Base-by-base conservation (phyloP, 92 coral and sea anemone species). In the Epizoanthus scotinus region DNA sequence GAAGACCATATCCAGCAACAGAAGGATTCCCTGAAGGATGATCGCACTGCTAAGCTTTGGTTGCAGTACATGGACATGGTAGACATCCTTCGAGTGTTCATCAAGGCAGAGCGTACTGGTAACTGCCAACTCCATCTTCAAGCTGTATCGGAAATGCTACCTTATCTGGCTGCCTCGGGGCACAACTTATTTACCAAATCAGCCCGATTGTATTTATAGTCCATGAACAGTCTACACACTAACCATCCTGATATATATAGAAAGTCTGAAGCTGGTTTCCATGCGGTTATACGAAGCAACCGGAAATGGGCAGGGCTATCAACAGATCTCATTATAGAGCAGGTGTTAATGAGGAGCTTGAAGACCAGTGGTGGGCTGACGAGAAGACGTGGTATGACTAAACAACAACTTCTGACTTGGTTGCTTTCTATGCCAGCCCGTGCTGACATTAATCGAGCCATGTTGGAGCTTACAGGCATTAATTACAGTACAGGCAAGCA, bases 1-100 rank as follows among this genome's bases (percentile, higher is more conserved):
- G 40, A 80, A 22, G 36, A n/a, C 27, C 84, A 22, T 44, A 63
- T 67, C 44, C 84, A 80, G 29, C 40, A 34, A 34, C 40, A 34
- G 40, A 34, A 34, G 40, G 6, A 34, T 34, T 0, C 40, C 3
- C 40, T 34, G 40, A 34, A 34, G 40, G 40, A 34, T 34, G 3
- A 6, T 34, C 40, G 40, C 40, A 34, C 40, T 34, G 40, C 40
- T 0, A 34, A 34, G 40, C 40, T 34, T 3, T 34, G 5, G 40
- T 6, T 64, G 12, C 70, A 64, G 36, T 64, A 64, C n/a, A 42
- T 22, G 6, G 40, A 34, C 3, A 34, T 34, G 40, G 40, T 34
- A 6, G 40, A 55, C 17, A 13, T 55, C 17, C 40, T 34, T 34
- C 3, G 40, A 6, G 6, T 34, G 4, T 31, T 31, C 36, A 31